Conservation (phyloP, 2,888 invertebrate genomes). For the Dryocosmus kuriphilus region DNA sequence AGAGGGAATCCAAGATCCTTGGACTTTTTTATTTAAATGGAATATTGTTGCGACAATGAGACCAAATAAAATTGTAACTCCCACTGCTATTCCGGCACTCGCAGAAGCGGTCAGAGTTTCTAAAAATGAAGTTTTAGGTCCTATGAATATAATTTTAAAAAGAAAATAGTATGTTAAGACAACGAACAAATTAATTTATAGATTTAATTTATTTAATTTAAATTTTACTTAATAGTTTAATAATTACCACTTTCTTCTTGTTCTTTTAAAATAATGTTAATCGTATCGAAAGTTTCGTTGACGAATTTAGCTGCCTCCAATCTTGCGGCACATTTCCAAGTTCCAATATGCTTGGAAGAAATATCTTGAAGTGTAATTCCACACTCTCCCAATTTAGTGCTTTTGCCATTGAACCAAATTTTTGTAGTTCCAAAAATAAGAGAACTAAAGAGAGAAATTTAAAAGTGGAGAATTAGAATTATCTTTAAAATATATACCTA, state of each 20-base stretch:
- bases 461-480: constrained; percentile 18
- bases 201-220: no score
- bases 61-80: constrained; percentile 23
- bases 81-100: constrained; percentile 42
- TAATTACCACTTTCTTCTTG: constrained; percentile 5
- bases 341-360: constrained; percentile 75
- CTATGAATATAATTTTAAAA: no score
- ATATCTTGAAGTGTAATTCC: constrained; percentile 77
- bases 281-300: constrained; percentile 44
- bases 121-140: constrained; percentile 1
- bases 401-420: constrained; percentile 77
- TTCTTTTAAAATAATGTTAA: constrained; percentile 32
- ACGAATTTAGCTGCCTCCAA: constrained; percentile 41
- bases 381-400: constrained; percentile 78
- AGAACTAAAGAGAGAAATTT: constrained; percentile 39
- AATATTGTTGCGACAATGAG: neutral
- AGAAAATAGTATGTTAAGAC: no score
- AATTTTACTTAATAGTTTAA: neutral
- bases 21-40: neutral
- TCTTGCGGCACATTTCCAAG: constrained; percentile 78
- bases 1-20: neutral
- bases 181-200: no score
- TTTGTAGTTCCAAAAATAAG: constrained; percentile 76
- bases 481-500: neutral
- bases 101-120: constrained; percentile 45